Evolutionary conservation across 2,888 invertebrate species (phyloP).

Genomic region (Colostygia pectinataria): DNA sequence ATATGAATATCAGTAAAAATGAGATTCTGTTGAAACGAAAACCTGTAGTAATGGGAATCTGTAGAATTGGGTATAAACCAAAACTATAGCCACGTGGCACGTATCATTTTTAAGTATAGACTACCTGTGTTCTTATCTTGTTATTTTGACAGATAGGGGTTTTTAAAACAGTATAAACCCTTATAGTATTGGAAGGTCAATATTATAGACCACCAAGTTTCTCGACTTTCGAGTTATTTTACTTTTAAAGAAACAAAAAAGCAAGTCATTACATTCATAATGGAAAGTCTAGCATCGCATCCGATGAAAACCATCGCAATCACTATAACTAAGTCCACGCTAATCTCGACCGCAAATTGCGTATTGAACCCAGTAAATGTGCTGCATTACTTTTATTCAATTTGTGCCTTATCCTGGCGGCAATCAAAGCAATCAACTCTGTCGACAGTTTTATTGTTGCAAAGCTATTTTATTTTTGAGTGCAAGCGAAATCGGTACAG

Average conservation of each 20-base stretch:
- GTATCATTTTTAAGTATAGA: too few species aligned
- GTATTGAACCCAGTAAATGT: conserved; percentile 28
- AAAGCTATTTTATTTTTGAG: conserved; percentile 31
- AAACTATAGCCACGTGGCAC: too few species aligned
- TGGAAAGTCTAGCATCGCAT: conserved; percentile 14
- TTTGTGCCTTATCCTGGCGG: conserved; percentile 32
- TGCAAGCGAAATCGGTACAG: conserved; percentile 9
- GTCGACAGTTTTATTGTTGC: conserved; percentile 40
- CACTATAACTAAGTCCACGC: conserved; percentile 14
- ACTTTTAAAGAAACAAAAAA: background rate
- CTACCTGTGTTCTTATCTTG: too few species aligned
- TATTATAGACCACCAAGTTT: too few species aligned
- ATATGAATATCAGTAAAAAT: too few species aligned
- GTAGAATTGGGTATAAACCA: too few species aligned
- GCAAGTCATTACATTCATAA: conserved; percentile 9
- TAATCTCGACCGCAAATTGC: conserved; percentile 37
- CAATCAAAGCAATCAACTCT: conserved; percentile 27
- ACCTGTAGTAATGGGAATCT: too few species aligned
- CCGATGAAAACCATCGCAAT: conserved; percentile 17
- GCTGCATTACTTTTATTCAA: conserved; percentile 33
- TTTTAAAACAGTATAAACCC: too few species aligned
- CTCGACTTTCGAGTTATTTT: too few species aligned
- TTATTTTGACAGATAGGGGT: background rate
- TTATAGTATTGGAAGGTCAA: too few species aligned
- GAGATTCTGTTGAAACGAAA: too few species aligned